Conservation (phyloP, 2,797 vertebrate species). For the Todus mexicanus region DNA sequence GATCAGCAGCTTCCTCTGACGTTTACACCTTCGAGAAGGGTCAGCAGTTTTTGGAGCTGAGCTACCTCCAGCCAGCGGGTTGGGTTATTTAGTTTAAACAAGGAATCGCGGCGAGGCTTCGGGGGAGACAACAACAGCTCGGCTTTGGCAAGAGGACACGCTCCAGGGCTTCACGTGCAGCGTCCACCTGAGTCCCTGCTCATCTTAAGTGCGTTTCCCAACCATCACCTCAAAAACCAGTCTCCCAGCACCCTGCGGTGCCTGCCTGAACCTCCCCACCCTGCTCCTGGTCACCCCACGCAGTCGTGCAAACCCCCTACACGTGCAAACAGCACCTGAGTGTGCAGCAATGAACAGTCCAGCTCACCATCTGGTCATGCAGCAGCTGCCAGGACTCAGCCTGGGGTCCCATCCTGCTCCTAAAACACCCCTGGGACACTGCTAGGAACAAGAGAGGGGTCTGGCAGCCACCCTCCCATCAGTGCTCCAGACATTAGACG, state of each 20-base stretch:
- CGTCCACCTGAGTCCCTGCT: accelerated
- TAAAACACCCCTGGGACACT: accelerated
- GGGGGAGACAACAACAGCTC: background rate
- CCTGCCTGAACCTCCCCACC: background rate
- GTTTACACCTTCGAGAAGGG: background rate
- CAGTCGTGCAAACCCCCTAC: background rate
- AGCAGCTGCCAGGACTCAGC: background rate
- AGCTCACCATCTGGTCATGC: background rate
- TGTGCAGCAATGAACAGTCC: background rate
- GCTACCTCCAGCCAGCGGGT: background rate
- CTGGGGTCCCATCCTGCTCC: background rate
- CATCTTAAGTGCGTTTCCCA: background rate
- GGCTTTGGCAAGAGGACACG: background rate
- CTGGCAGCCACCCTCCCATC: background rate
- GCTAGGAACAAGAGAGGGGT: background rate
- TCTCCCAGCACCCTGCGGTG: background rate
- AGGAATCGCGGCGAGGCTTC: background rate
- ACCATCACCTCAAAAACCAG: background rate
- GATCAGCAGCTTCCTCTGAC: background rate
- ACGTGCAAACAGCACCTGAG: background rate
- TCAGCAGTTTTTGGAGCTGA: background rate
- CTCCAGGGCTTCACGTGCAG: accelerated
- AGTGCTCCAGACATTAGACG: accelerated
- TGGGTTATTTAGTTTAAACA: background rate
- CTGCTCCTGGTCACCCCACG: background rate